Conservation (phyloP, 2,113 vertebrate species). For the Leptosomus discolor region DNA sequence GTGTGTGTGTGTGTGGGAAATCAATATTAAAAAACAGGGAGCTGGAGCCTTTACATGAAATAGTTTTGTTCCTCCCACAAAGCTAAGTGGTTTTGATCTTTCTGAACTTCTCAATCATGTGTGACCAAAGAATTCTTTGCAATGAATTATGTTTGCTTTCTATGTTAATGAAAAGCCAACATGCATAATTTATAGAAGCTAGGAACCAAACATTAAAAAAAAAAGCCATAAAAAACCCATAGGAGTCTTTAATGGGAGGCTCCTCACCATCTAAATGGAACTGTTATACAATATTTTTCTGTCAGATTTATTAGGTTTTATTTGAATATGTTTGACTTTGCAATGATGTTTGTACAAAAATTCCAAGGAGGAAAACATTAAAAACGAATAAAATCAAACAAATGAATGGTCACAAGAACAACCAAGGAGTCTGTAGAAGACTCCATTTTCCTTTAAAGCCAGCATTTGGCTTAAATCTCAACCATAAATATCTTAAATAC, state of each 20-base stretch:
- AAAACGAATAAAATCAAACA: constrained; percentile 1
- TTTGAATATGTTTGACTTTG: constrained; percentile 16
- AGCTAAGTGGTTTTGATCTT: constrained; percentile 62
- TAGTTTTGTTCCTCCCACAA: constrained; percentile 46
- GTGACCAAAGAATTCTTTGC: constrained; percentile 69
- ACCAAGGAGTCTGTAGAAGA: background rate
- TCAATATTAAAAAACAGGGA: constrained; percentile 49
- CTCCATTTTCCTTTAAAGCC: background rate
- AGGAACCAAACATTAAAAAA: constrained; percentile 45
- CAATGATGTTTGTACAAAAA: constrained; percentile 10
- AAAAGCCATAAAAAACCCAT: constrained; percentile 49
- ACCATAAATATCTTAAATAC: background rate
- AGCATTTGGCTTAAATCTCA: background rate
- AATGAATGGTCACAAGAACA: background rate
- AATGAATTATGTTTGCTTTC: constrained; percentile 71
- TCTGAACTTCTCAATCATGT: constrained; percentile 63
- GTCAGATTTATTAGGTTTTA: constrained; percentile 67
- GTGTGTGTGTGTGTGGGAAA: too few relatives aligned
- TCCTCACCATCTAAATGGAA: constrained; percentile 20
- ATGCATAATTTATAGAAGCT: constrained; percentile 70
- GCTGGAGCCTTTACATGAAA: constrained; percentile 46
- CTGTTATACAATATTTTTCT: constrained; percentile 33
- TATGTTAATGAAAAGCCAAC: constrained; percentile 72
- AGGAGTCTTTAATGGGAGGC: constrained; percentile 52
- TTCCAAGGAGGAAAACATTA: background rate